A percentile compares a stretch with the other conserved stretches of the same genome.
These are phyloP conservation scores for Apolygus lucorum DNA, from an alignment of 1,140 invertebrate species.

Conservation along the genomic window DNA sequence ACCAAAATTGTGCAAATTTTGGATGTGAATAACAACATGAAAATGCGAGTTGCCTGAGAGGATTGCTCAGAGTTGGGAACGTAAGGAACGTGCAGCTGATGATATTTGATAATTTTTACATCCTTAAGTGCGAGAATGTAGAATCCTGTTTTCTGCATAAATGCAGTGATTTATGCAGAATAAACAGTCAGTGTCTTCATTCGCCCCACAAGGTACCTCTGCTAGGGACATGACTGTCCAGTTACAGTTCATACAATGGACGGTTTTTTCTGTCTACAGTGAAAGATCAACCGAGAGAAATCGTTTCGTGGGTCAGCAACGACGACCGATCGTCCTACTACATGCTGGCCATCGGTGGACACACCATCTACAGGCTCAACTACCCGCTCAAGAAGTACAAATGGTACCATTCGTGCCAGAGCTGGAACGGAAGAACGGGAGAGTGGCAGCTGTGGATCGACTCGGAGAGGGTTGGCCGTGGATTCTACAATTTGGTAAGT, in stretches of 20 bases:
- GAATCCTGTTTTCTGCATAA: too few relatives aligned
- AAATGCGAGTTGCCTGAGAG: too few relatives aligned
- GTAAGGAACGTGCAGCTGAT: too few relatives aligned
- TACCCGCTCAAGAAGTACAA: conserved; percentile 67
- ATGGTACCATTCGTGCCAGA: conserved; percentile 77
- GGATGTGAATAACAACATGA: too few relatives aligned
- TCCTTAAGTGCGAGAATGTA: too few relatives aligned
- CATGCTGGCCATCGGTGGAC: conserved; percentile 65
- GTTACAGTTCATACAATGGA: too few relatives aligned
- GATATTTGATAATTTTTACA: too few relatives aligned
- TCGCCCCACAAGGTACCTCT: neutral
- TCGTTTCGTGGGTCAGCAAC: conserved; percentile 68
- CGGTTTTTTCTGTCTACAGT: conserved; percentile 44
- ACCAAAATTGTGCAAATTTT: too few relatives aligned
- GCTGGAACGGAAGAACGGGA: conserved; percentile 74
- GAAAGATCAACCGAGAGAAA: conserved; percentile 56
- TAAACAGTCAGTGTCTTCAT: too few relatives aligned
- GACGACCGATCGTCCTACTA: conserved; percentile 67
- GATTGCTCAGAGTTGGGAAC: too few relatives aligned
- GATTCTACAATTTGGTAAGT: conserved; percentile 73
- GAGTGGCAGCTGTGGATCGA: conserved; percentile 83
- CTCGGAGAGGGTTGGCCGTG: conserved; percentile 66
- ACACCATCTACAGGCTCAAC: conserved; percentile 70
- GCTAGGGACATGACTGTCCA: too few relatives aligned
- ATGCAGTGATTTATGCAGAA: too few relatives aligned